Evolutionary conservation across 2,888 invertebrate species (phyloP).

Genomic region (Ernsta delagoae): DNA sequence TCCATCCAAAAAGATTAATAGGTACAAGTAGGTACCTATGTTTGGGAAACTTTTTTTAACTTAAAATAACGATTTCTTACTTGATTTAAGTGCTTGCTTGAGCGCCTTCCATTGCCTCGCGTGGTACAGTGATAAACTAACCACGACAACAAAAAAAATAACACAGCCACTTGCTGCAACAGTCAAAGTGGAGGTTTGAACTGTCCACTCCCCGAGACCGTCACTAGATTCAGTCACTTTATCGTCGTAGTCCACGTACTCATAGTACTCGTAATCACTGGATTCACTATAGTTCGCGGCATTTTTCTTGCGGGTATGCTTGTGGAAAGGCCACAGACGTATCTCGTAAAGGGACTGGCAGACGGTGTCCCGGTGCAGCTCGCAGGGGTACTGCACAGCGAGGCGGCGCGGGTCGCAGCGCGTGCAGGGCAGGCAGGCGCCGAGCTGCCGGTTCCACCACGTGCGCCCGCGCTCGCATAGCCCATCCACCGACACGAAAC

Average conservation of each 20-base stretch:
- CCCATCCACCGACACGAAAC: slow-evolving; percentile 56
- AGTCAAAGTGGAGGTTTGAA: slow-evolving; percentile 89
- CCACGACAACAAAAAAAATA: slow-evolving; percentile 91
- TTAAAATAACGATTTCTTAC: slow-evolving; percentile 71
- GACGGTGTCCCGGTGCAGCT: slow-evolving; percentile 89
- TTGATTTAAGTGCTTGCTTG: slow-evolving; percentile 91
- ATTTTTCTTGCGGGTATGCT: slow-evolving; percentile 52
- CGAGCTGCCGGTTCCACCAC: slow-evolving; percentile 88
- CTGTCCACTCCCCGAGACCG: slow-evolving; percentile 86
- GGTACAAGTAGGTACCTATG: no score
- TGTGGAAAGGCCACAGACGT: slow-evolving; percentile 85
- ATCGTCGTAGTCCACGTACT: slow-evolving; percentile 72
- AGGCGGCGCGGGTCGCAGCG: slow-evolving; percentile 86
- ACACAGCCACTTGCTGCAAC: slow-evolving; percentile 91
- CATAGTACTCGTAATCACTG: slow-evolving; percentile 75
- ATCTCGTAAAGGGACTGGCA: slow-evolving; percentile 89
- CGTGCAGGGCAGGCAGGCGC: slow-evolving; percentile 89
- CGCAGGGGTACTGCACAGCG: slow-evolving; percentile 90
- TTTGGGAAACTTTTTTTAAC: no score
- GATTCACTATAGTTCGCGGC: slow-evolving; percentile 59
- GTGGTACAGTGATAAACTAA: slow-evolving; percentile 90
- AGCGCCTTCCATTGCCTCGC: slow-evolving; percentile 92
- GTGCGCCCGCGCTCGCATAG: slow-evolving; percentile 83
- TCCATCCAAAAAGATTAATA: no score
- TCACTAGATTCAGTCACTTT: slow-evolving; percentile 69